Evolutionary conservation across 2,888 invertebrate genomes (phyloP).

Genomic region (Ceramica pisi): DNA sequence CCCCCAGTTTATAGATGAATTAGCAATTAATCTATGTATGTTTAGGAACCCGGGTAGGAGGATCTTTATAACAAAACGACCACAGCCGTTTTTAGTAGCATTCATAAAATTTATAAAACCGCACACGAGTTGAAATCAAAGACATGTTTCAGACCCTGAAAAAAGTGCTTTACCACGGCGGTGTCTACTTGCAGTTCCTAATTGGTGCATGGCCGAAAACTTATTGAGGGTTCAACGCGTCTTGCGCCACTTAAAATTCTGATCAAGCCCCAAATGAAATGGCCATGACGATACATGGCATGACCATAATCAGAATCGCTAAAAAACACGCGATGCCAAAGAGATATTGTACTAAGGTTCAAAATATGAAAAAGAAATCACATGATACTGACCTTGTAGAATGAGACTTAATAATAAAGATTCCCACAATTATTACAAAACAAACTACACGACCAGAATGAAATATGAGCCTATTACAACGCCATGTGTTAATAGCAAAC

Average conservation of each 20-base stretch:
- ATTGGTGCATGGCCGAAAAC: constrained; percentile 18
- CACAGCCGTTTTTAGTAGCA: no score
- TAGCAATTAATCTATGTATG: neutral
- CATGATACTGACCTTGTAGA: constrained; percentile 12
- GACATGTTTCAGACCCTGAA: neutral
- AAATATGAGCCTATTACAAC: constrained; percentile 34
- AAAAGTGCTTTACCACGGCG: neutral
- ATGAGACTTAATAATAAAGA: constrained; percentile 12
- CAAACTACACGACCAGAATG: constrained; percentile 28
- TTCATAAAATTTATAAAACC: neutral
- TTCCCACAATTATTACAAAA: constrained; percentile 39
- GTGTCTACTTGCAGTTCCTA: constrained; percentile 17
- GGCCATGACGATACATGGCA: constrained; percentile 49
- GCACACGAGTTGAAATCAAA: neutral
- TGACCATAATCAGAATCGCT: constrained; percentile 42
- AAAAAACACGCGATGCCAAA: constrained; percentile 43
- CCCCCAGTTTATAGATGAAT: neutral
- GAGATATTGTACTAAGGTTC: constrained; percentile 12
- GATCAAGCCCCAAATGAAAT: constrained; percentile 34
- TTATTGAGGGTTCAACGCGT: constrained; percentile 22
- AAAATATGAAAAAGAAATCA: constrained; percentile 32
- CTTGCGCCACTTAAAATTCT: constrained; percentile 34
- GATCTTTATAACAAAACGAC: neutral
- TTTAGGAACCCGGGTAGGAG: neutral
- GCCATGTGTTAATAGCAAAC: constrained; percentile 52